Evolutionary conservation across 2,113 vertebrate species (phyloP), one percentile per base, ranked within the genome.

Genomic region (Indicator maculatus): DNA sequence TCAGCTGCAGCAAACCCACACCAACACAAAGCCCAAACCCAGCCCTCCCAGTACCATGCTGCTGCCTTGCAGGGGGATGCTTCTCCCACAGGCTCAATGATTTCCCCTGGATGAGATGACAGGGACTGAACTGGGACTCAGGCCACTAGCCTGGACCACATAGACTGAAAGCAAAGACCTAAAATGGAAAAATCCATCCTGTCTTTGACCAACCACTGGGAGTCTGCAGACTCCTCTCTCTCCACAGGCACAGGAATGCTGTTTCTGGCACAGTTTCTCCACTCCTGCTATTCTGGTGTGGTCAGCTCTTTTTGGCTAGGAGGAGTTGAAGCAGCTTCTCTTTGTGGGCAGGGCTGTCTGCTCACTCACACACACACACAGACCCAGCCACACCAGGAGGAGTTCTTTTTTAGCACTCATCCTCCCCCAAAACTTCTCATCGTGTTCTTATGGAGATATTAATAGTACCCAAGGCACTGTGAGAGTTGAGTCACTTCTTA

Each of bases 251-350:
- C 56, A 92, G 91, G 82, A 96, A 96, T 53, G 94, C 93, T 82
- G 58, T 47, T 95, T 52, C 94, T 84, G 97, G 96, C 94, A 94
- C 75, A 4, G 56, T 12, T 81, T 88, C 89, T 81, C 79, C 87
- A 83, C 24, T 26, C 31, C 64, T 9, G 45, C 83, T 73, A 6
- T 80, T 93, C 93, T 45, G 47, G 52, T 27, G 69, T 23, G 94
- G 92, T 95, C 96, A 95, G 78, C 94, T 92, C 92, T 97, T 97
- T 97, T 69, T 31, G 90, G 93, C 87, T 9, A 81, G 69, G 86
- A 94, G 79, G 88, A 65, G 89, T 96, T 86, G 53, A 71, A 97
- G 95, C 87, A 50, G 88, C 55, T 59, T 79, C n/a, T 60, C 67
- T 56, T 50, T 77, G 84, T 23, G 81, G 79, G 84, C 76, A 86